A percentile compares a stretch with the other conserved stretches of the same genome.
Conservation (phyloP, 2,113 vertebrate genomes). For the Phainopepla nitens region DNA sequence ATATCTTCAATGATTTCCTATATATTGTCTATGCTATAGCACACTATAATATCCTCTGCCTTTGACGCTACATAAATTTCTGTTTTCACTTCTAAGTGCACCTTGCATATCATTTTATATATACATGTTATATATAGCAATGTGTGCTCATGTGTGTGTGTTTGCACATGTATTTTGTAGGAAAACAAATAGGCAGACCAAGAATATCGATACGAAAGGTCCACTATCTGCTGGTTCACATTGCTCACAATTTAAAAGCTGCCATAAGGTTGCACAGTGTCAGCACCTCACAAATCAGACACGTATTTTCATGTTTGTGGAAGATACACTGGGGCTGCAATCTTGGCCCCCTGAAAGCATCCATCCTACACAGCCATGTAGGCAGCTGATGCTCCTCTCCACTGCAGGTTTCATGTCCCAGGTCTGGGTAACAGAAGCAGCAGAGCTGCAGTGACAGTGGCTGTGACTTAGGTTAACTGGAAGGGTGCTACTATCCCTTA, state of each 20-base stretch:
- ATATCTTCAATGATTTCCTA: background rate
- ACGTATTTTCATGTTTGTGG: background rate
- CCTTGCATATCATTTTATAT: background rate
- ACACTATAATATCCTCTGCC: background rate
- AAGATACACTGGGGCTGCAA: background rate
- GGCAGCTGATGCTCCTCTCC: background rate
- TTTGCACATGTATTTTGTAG: fast-evolving
- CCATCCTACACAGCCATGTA: fast-evolving
- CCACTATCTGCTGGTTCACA: background rate
- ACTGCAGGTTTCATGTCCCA: background rate
- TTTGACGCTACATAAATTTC: background rate
- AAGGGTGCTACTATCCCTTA: background rate
- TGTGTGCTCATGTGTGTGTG: fast-evolving
- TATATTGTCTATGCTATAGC: background rate
- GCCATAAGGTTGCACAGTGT: background rate
- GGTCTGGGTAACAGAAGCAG: background rate
- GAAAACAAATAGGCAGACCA: background rate
- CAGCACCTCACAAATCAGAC: background rate
- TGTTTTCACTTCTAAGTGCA: background rate
- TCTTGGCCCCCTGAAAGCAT: no score
- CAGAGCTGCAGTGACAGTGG: background rate
- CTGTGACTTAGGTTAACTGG: background rate
- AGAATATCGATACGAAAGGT: background rate
- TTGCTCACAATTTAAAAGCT: background rate
- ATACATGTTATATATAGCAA: background rate